These are phyloP conservation scores for Eledona agricola DNA, from an alignment of 2,888 invertebrate genomes.

Conservation along the genomic window DNA sequence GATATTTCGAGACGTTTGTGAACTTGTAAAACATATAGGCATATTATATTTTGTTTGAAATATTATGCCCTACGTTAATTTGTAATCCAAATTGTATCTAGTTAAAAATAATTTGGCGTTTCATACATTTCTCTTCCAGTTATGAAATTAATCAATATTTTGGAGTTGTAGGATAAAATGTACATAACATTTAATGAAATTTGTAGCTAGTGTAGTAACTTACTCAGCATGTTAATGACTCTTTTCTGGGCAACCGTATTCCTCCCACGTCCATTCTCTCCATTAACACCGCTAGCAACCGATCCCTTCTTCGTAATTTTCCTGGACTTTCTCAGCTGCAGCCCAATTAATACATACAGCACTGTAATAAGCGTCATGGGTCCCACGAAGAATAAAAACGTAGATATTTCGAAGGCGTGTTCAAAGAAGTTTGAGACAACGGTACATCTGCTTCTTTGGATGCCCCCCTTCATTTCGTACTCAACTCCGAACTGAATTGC, in stretches of 20 bases:
- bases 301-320: constrained; percentile 58
- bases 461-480: constrained; percentile 41
- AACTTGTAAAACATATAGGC: no score
- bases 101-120: no score
- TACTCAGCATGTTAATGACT: constrained; percentile 84
- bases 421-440: constrained; percentile 66
- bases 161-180: neutral
- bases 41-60: no score
- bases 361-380: constrained; percentile 88
- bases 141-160: no score
- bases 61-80: no score
- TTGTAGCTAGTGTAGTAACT: constrained; percentile 58
- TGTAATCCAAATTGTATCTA: no score
- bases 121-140: no score
- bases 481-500: constrained; percentile 62
- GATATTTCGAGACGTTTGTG: no score
- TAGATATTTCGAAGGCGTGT: constrained; percentile 82
- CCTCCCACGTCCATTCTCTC: constrained; percentile 37
- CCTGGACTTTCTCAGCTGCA: constrained; percentile 74
- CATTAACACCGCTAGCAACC: constrained; percentile 54
- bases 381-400: constrained; percentile 82
- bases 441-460: constrained; percentile 46
- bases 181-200: constrained; percentile 1
- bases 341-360: constrained; percentile 79
- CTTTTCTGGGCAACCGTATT: constrained; percentile 62